Evolutionary conservation across 1,140 invertebrate genomes (phyloP).

Genomic region (Halyomorpha halys): DNA sequence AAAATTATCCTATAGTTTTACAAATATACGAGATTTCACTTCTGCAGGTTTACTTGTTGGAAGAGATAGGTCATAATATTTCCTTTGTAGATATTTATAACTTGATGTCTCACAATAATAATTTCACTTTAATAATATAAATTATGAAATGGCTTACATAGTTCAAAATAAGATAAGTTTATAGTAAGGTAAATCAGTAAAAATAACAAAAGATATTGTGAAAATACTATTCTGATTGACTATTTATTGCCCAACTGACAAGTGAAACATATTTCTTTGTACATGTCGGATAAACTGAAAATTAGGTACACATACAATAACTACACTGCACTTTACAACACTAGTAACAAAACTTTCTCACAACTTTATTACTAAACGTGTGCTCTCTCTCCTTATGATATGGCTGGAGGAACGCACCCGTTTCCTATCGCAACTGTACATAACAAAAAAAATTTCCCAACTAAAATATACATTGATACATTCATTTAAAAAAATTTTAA

Average conservation of each 20-base stretch:
- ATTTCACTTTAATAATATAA: too few species aligned
- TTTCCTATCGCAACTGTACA: slow-evolving; percentile 22
- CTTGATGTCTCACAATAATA: too few species aligned
- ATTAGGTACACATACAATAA: slow-evolving; percentile 24
- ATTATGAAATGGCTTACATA: too few species aligned
- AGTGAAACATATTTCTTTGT: slow-evolving; percentile 21
- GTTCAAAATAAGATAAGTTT: too few species aligned
- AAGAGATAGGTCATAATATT: too few species aligned
- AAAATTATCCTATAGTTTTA: too few species aligned
- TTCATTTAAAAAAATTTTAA: not conserved
- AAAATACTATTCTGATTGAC: slow-evolving; percentile 25
- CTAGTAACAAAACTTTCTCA: slow-evolving; percentile 24
- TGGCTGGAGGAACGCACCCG: slow-evolving; percentile 15
- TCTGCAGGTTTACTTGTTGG: too few species aligned
- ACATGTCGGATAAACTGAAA: slow-evolving; percentile 22
- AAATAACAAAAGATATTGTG: slow-evolving; percentile 5
- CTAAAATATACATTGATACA: slow-evolving; percentile 21
- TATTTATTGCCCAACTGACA: slow-evolving; percentile 26
- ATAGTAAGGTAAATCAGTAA: too few species aligned
- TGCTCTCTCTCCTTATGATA: slow-evolving; percentile 22
- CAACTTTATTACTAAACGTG: slow-evolving; percentile 20
- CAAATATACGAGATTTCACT: too few species aligned
- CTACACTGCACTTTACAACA: slow-evolving; percentile 25
- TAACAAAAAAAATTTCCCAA: slow-evolving; percentile 21
- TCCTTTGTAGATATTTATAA: too few species aligned